Percentiles rank a stretch among this genome's conserved stretches.
Evolutionary conservation across 2,797 vertebrate genomes (phyloP).

Genomic region (Bovichtus variegatus): DNA sequence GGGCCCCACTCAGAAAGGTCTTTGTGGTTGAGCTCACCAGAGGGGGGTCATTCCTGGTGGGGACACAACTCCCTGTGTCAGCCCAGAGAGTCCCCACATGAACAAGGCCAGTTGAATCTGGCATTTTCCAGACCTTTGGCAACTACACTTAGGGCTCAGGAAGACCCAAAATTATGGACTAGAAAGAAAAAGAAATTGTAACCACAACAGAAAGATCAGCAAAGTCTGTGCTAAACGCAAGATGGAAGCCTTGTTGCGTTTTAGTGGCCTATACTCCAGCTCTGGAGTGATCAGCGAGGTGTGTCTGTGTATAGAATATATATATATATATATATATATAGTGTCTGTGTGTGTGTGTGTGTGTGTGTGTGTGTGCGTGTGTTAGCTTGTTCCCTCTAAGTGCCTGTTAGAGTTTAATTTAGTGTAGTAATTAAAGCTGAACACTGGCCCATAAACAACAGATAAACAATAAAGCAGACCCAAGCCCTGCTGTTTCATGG

Average conservation of each 20-base stretch:
- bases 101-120: conserved; percentile 67
- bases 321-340: too few species aligned
- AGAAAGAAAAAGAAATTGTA: conserved; percentile 21
- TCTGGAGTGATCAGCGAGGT: conserved; percentile 81
- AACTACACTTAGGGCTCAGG: conserved; percentile 7
- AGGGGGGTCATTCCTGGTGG: conserved; percentile 74
- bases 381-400: conserved; percentile 89
- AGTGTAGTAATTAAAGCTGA: conserved; percentile 99
- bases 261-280: conserved; percentile 54
- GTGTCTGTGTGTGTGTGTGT: conserved; percentile 29
- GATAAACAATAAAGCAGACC: conserved; percentile 99
- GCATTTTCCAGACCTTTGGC: conserved; percentile 55
- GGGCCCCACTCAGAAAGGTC: conserved; percentile 75
- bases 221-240: conserved; percentile 64
- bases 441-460: conserved; percentile 99
- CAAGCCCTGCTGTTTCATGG: conserved; percentile 97
- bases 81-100: conserved; percentile 48
- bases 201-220: conserved; percentile 45
- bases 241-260: conserved; percentile 76
- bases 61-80: conserved; percentile 62
- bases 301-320: conserved; percentile 72
- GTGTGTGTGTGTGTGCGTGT: conserved; percentile 36
- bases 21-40: conserved; percentile 76
- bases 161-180: conserved; percentile 20
- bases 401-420: conserved; percentile 99